A percentile compares a stretch with the other conserved stretches of the same genome.
Conservation (phyloP, 2,888 invertebrate genomes). For the Mesorhabditis belari region DNA sequence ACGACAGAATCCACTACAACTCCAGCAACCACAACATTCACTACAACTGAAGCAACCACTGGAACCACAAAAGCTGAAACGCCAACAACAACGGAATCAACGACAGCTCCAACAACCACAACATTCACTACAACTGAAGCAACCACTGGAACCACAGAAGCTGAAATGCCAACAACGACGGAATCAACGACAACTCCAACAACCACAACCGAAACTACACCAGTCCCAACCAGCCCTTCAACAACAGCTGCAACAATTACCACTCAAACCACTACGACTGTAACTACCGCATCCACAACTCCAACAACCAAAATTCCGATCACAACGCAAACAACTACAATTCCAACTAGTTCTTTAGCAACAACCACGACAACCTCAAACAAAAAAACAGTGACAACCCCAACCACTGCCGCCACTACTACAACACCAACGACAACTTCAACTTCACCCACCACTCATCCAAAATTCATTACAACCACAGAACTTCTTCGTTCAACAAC, state of each 20-base stretch:
- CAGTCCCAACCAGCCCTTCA: not conserved
- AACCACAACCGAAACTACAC: not conserved
- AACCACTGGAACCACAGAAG: not conserved
- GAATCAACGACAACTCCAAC: not conserved
- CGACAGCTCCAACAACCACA: not conserved
- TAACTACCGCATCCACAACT: not conserved
- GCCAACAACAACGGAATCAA: not conserved
- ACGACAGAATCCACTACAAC: not conserved
- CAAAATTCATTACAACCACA: conserved; percentile 1
- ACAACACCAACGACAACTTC: not conserved
- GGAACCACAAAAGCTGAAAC: not conserved
- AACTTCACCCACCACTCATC: conserved; percentile 1
- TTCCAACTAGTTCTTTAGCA: conserved; percentile 1
- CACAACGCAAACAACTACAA: conserved; percentile 3
- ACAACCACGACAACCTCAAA: conserved; percentile 1
- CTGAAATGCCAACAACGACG: not conserved
- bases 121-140: not conserved
- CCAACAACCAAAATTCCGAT: conserved; percentile 6
- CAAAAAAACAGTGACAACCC: not conserved
- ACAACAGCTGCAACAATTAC: not conserved
- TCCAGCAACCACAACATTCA: not conserved
- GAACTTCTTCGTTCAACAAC: too few species aligned
- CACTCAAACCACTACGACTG: not conserved
- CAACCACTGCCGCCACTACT: not conserved
- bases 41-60: not conserved